Conservation (phyloP, 2,113 vertebrate species). For the Menura novaehollandiae region DNA sequence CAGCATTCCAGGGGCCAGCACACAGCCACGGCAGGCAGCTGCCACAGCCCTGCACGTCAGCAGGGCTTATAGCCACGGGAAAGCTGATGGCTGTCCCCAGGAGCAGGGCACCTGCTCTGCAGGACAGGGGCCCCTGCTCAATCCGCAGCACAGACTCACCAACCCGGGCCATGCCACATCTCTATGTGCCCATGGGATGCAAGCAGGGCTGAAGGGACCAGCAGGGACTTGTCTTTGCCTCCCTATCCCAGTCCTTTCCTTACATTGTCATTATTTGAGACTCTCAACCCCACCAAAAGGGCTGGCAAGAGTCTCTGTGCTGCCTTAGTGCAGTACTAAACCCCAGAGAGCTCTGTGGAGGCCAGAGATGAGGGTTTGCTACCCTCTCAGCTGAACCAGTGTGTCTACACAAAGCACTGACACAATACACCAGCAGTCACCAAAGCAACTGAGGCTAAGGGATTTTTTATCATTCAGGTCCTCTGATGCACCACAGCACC, state of each 20-base stretch:
- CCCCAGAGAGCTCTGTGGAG: neutral
- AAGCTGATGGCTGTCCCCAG: neutral
- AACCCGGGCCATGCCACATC: fast-evolving
- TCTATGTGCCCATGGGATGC: neutral
- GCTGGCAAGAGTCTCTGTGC: neutral
- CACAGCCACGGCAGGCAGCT: neutral
- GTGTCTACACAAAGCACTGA: neutral
- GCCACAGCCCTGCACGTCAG: neutral
- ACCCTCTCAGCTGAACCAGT: fast-evolving
- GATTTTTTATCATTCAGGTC: neutral
- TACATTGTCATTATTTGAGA: fast-evolving
- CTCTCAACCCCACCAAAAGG: neutral
- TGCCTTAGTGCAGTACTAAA: neutral
- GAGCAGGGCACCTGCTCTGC: neutral
- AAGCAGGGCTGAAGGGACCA: neutral
- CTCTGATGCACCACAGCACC: neutral
- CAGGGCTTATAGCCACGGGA: neutral
- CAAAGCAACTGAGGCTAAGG: neutral
- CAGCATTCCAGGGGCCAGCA: fast-evolving
- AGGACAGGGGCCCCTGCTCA: neutral
- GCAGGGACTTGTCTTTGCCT: neutral
- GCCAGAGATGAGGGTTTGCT: neutral
- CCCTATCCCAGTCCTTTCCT: neutral
- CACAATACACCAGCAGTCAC: neutral
- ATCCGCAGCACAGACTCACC: fast-evolving